phyloP scores from a whole-genome alignment of 30 jellyfish, hydroid and myxozoan species.

The Sanderia malayensis region DNA sequence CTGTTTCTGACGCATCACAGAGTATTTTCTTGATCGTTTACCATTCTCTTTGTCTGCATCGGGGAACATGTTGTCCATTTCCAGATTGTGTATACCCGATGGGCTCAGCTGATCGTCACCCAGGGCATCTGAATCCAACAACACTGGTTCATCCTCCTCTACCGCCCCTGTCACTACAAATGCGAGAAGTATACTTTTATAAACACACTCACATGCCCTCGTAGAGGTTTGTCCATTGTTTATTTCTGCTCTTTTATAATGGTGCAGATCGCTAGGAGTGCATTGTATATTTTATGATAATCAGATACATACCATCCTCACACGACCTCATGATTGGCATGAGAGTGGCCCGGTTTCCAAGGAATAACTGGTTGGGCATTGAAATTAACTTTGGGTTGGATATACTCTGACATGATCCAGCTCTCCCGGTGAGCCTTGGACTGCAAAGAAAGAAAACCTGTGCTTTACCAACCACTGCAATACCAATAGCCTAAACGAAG shows the following conservation, averaged over 20 bases:
- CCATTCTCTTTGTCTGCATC: conserved; percentile 26
- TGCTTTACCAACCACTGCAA: too few species aligned
- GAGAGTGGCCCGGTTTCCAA: conserved; percentile 72
- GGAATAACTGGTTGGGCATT: conserved; percentile 82
- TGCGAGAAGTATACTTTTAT: too few species aligned
- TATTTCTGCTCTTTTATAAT: too few species aligned
- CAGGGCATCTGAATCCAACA: neutral
- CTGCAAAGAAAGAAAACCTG: conserved; percentile 33
- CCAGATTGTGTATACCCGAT: conserved; percentile 41
- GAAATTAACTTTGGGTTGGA: conserved; percentile 83
- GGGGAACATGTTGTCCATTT: neutral
- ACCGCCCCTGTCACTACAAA: too few species aligned
- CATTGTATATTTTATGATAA: too few species aligned
- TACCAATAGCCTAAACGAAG: too few species aligned
- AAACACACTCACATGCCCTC: too few species aligned
- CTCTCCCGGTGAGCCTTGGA: conserved; percentile 64
- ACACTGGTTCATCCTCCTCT: too few species aligned
- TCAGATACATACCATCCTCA: conserved; percentile 41
- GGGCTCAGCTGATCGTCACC: conserved; percentile 21
- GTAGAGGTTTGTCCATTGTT: too few species aligned
- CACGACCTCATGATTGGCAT: conserved; percentile 71
- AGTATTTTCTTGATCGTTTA: conserved; percentile 27
- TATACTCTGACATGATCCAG: conserved; percentile 53
- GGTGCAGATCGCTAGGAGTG: too few species aligned
- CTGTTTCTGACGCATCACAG: conserved; percentile 39